Base-by-base conservation (phyloP, 2,113 vertebrate species). In the Cheilinus undulatus region DNA sequence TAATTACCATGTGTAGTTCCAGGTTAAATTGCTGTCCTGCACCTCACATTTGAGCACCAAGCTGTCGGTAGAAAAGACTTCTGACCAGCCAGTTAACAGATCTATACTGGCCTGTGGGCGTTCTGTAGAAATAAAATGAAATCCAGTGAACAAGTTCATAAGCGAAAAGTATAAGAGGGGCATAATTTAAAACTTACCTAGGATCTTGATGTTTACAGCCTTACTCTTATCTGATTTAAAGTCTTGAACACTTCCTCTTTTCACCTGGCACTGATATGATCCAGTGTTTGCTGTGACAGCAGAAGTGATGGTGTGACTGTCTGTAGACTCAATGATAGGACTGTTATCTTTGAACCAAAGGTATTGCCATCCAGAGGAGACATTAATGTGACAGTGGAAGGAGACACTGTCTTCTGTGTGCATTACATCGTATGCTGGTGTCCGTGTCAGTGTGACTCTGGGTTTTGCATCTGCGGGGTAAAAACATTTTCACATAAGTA, bases 1-100 rank as follows among this genome's bases (percentile, higher is more conserved):
- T 3, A 6, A 17, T 66, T 89, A 93, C 93, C 93, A 94, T 19
- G 81, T 86, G 75, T 89, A 94, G 76, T 85, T 87, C 92, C 93
- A 94, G 0, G 0, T 12, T 11, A 57, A 2, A 0, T 19, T 0
- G 5, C 50, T 66, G 11, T 48, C 67, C 27, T 43, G 4, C 42
- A 93, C 78, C 4, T 74, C 54, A 85, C 93, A 94, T 20, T 19
- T 32, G 19, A 94, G 88, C 19, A 40, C 34, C 51, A 94, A 71
- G 46, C 53, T 91, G 49, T 91, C 88, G 0, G 91, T 91, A 34
- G 82, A 67, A 40, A 93, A 91, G 13, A 88, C 91, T 3, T 93
- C 91, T 6, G 84, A 81, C 92, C 89, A 90, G 53, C 81, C 86
- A 24, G 87, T 93, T 22, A 87, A 50, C 52, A 93, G 71, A 17